phyloP scores from a whole-genome alignment of 2,888 invertebrate genomes.

The Synergus itoensis region DNA sequence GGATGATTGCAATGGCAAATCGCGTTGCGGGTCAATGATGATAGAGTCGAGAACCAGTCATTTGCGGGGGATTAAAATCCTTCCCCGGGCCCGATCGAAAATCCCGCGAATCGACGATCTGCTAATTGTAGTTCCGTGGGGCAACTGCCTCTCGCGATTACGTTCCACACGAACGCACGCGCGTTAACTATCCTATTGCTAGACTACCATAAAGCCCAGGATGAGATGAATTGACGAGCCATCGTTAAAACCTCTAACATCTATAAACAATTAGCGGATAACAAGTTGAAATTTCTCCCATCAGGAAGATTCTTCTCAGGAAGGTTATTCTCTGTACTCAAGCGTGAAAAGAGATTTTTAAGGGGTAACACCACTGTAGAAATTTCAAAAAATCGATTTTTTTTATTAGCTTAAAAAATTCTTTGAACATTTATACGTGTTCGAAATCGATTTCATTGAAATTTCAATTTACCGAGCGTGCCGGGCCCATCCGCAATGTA shows the following conservation, averaged over 20 bases:
- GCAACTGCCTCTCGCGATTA: slow-evolving; percentile 25
- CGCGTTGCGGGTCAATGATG: slow-evolving; percentile 61
- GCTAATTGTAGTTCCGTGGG: slow-evolving; percentile 58
- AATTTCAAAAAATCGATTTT: no score
- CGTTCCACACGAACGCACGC: background rate
- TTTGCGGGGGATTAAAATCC: slow-evolving; percentile 62
- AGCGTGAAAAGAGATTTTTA: background rate
- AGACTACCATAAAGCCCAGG: background rate
- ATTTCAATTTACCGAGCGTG: no score
- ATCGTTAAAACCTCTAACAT: slow-evolving; percentile 13
- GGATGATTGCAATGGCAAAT: slow-evolving; percentile 60
- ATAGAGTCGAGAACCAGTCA: slow-evolving; percentile 61
- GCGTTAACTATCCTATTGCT: slow-evolving; percentile 28
- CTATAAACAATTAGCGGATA: slow-evolving; percentile 26
- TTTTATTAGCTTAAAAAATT: no score
- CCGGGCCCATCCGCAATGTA: no score
- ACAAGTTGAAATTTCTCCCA: slow-evolving; percentile 8
- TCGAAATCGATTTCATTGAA: no score
- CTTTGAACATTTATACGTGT: no score
- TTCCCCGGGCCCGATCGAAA: slow-evolving; percentile 42
- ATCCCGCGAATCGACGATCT: slow-evolving; percentile 56
- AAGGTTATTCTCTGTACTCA: background rate
- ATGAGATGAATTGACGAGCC: background rate
- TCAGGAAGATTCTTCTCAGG: no score
- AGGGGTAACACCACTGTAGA: no score